phyloP scores from a whole-genome alignment of 35 echinoderm and acorn worm genomes.

The Diadema setosum region DNA sequence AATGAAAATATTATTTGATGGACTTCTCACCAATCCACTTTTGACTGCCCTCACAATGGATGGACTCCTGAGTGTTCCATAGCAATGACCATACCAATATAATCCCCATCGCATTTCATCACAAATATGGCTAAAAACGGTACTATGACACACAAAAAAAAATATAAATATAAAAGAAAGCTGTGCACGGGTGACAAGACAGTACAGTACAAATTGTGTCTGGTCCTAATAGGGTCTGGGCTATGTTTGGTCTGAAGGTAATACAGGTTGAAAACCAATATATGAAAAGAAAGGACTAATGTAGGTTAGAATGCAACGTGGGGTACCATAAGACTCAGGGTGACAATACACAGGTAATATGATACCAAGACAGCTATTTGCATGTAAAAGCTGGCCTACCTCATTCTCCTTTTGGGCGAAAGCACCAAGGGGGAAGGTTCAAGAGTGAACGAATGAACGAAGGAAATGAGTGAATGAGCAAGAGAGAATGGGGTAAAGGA shows the following conservation, averaged over 20 bases:
- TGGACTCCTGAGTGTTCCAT: no score
- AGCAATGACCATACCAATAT: no score
- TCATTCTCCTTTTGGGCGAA: background rate
- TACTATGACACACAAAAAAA: no score
- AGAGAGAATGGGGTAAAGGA: background rate
- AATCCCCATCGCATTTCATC: no score
- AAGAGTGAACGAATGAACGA: background rate
- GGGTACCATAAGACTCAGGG: background rate
- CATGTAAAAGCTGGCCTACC: background rate
- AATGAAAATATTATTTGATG: no score
- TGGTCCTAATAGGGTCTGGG: slow-evolving; percentile 25
- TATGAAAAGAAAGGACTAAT: background rate
- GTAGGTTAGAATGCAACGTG: background rate
- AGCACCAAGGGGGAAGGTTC: background rate
- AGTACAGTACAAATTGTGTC: background rate
- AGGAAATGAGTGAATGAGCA: background rate
- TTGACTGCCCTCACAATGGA: no score
- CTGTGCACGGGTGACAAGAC: background rate
- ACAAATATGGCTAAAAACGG: no score
- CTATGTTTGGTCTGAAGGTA: background rate
- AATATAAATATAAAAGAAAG: no score
- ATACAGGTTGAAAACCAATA: background rate
- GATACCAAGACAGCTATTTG: background rate
- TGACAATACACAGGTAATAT: background rate
- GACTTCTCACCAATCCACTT: no score